A percentile compares a stretch with the other conserved stretches of the same genome.
phyloP scores from a whole-genome alignment of 1,140 invertebrate genomes.

The Trachymyrmex cornetzi region DNA sequence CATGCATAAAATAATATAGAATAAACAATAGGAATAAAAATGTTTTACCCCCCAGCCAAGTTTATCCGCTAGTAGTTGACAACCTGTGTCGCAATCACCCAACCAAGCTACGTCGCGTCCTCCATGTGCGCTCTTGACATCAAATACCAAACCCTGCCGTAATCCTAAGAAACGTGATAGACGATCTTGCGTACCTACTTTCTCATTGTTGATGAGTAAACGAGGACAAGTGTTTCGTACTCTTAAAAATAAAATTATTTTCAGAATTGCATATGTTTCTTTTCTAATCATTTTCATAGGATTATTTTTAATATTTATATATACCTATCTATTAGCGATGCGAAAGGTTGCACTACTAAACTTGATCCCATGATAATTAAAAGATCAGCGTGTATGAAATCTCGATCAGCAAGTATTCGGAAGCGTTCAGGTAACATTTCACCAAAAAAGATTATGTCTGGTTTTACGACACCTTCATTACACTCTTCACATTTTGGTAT shows the following conservation, averaged over 20 bases:
- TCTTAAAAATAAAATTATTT: constrained; percentile 84
- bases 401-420: constrained; percentile 89
- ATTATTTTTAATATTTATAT: constrained; percentile 67
- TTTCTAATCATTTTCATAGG: not conserved
- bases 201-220: constrained; percentile 94
- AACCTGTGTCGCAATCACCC: constrained; percentile 96
- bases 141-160: constrained; percentile 89
- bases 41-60: constrained; percentile 92
- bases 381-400: constrained; percentile 96
- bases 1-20: not conserved
- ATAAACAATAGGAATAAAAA: constrained; percentile 32
- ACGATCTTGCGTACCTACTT: constrained; percentile 88
- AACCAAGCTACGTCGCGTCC: constrained; percentile 94
- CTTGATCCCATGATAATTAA: constrained; percentile 98
- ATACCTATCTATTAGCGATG: constrained; percentile 94
- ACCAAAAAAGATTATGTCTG: constrained; percentile 98
- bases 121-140: constrained; percentile 87
- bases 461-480: constrained; percentile 93
- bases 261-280: constrained; percentile 32
- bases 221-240: constrained; percentile 91
- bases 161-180: constrained; percentile 88
- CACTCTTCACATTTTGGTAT: constrained; percentile 93
- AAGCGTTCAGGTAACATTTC: constrained; percentile 94
- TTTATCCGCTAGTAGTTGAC: constrained; percentile 91
- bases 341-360: constrained; percentile 97